Conservation (phyloP, 2,797 vertebrate genomes). For the Ctenopoma kingsleyae region DNA sequence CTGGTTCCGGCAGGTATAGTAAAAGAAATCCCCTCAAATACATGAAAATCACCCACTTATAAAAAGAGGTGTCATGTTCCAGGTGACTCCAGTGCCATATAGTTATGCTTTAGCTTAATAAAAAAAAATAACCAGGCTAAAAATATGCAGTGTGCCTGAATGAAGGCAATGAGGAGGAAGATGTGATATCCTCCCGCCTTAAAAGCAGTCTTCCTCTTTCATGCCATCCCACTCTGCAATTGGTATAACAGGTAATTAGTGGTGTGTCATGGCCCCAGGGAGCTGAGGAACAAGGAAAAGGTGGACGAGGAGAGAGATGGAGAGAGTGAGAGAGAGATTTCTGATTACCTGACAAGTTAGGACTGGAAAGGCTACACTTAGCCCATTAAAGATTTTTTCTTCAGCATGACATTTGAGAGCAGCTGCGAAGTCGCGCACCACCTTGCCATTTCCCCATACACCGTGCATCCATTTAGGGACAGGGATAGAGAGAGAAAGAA, state of each 20-base stretch:
- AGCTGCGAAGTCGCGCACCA: conserved; percentile 88
- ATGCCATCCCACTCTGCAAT: conserved; percentile 87
- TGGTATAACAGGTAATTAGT: conserved; percentile 96
- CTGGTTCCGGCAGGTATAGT: conserved; percentile 33
- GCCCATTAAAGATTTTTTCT: conserved; percentile 98
- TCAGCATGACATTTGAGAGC: conserved; percentile 98
- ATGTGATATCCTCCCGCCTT: conserved; percentile 81
- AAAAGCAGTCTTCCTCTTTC: conserved; percentile 89
- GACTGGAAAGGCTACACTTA: conserved; percentile 99
- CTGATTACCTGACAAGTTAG: conserved; percentile 96
- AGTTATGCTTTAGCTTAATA: conserved; percentile 52
- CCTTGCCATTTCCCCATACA: conserved; percentile 95
- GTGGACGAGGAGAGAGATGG: conserved; percentile 63
- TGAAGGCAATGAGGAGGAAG: conserved; percentile 56
- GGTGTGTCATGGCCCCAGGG: conserved; percentile 90
- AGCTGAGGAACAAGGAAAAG: conserved; percentile 65
- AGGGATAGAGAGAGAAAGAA: conserved; percentile 69
- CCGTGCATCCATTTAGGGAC: conserved; percentile 91
- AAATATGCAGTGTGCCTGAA: conserved; percentile 61
- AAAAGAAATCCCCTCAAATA: conserved; percentile 64
- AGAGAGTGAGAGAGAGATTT: conserved; percentile 90
- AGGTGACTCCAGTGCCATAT: conserved; percentile 56
- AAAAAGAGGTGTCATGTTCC: conserved; percentile 74
- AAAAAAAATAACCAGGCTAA: conserved; percentile 55
- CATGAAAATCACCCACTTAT: conserved; percentile 65